These are phyloP conservation scores for Salvelinus namaycush DNA, from an alignment of 2,113 vertebrate species.

Conservation along the genomic window DNA sequence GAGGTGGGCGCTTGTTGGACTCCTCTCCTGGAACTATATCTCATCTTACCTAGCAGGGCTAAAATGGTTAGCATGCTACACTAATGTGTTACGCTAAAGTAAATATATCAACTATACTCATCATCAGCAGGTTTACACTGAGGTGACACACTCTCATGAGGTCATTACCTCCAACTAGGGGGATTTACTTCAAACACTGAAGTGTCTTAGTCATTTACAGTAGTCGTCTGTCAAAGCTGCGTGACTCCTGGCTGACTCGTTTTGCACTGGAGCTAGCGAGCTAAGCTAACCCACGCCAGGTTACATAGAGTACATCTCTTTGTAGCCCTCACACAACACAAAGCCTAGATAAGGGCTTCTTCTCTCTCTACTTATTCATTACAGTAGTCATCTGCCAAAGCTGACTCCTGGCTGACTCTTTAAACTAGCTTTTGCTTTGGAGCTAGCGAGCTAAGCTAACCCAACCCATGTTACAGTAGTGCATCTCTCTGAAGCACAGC, in stretches of 20 bases:
- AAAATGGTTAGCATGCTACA: background rate
- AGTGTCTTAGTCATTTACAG: background rate
- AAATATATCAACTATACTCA: background rate
- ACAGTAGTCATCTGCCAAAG: no score
- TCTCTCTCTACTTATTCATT: no score
- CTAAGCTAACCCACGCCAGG: no score
- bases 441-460: no score
- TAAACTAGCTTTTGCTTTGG: no score
- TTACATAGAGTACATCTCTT: no score
- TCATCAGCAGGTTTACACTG: background rate
- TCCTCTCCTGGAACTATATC: background rate
- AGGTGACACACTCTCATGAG: background rate
- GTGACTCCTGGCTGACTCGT: background rate
- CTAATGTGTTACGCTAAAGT: background rate
- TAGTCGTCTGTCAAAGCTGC: background rate
- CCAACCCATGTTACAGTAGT: no score
- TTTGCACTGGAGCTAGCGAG: no score
- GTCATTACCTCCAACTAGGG: background rate
- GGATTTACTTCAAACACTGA: background rate
- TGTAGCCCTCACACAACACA: no score
- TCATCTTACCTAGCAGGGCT: background rate
- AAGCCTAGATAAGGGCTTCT: no score
- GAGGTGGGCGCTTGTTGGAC: background rate
- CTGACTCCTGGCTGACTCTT: no score
- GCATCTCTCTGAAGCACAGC: no score